Conservation (phyloP, 2,113 vertebrate species). For the Triplophysa rosa region DNA sequence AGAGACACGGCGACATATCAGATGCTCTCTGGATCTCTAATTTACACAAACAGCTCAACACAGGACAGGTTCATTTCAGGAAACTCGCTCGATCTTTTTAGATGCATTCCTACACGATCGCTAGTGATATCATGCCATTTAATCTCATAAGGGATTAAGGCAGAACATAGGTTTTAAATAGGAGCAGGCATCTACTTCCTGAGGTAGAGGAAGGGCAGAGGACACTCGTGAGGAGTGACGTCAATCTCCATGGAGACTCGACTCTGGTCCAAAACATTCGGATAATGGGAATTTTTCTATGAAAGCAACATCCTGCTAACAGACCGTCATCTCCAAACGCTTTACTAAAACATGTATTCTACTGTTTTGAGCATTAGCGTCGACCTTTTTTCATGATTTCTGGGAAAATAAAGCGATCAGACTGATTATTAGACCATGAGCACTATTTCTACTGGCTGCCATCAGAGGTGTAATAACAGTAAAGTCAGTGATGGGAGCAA, state of each 20-base stretch:
- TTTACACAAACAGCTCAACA: background rate
- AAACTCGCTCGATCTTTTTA: background rate
- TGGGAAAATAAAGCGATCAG: background rate
- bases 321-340: background rate
- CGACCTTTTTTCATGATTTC: background rate
- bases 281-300: background rate
- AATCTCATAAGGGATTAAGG: background rate
- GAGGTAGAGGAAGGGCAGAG: constrained; percentile 27
- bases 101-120: background rate
- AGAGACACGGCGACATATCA: constrained; percentile 57
- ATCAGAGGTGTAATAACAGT: background rate
- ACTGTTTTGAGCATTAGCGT: background rate
- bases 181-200: constrained; percentile 32
- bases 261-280: background rate
- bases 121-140: background rate
- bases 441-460: background rate
- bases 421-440: no score
- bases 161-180: background rate
- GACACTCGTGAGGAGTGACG: constrained; percentile 16
- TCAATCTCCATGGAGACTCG: constrained; percentile 29
- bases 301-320: background rate
- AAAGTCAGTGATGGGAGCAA: background rate
- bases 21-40: background rate
- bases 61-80: background rate
- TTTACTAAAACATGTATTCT: background rate